Percentiles rank a stretch among this genome's conserved stretches.
Evolutionary conservation across 2,888 invertebrate species (phyloP).

Genomic region (Ernsta delagoae): DNA sequence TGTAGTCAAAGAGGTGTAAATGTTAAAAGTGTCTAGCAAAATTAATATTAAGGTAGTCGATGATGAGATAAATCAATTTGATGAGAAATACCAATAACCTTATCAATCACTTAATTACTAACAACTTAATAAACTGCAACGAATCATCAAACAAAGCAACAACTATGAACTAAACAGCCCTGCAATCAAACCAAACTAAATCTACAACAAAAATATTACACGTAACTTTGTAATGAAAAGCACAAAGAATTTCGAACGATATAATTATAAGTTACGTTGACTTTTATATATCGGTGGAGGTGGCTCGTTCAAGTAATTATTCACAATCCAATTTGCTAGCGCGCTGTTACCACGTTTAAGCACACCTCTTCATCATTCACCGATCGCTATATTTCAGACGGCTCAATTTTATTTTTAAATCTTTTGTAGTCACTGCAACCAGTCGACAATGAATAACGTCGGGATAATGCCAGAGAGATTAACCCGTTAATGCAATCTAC

Average conservation of each 20-base stretch:
- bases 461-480: constrained; percentile 21
- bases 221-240: not conserved
- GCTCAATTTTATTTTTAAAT: constrained; percentile 35
- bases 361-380: constrained; percentile 35
- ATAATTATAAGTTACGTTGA: constrained; percentile 29
- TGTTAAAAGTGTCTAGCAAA: too few relatives aligned
- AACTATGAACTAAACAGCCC: not conserved
- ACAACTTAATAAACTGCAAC: too few relatives aligned
- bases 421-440: constrained; percentile 27
- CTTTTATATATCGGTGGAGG: constrained; percentile 32
- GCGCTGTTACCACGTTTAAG: constrained; percentile 33
- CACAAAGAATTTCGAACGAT: constrained; percentile 10
- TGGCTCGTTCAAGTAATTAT: constrained; percentile 31
- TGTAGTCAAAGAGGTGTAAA: not conserved
- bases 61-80: too few relatives aligned
- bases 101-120: too few relatives aligned
- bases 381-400: constrained; percentile 35
- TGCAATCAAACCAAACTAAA: not conserved
- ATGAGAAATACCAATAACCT: too few relatives aligned
- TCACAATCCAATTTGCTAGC: constrained; percentile 37
- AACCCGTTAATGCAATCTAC: not conserved
- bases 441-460: constrained; percentile 16
- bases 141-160: not conserved
- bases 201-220: not conserved
- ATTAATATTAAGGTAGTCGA: too few relatives aligned